Base-by-base conservation (phyloP, 2,888 invertebrate species). In the Lymantria dispar region DNA sequence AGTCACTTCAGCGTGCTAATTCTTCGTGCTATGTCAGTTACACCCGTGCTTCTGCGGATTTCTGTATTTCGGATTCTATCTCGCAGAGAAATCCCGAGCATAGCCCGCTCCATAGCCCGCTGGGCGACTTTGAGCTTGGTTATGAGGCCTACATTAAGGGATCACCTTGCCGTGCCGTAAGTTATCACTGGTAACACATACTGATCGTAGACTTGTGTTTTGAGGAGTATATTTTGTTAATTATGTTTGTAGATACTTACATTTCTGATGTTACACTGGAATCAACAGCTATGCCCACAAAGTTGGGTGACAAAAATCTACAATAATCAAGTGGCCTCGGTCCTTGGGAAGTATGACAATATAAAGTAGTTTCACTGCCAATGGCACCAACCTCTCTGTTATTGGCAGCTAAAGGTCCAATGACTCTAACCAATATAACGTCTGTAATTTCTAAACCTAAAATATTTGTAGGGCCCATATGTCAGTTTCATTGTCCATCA, bases 401-500 rank as follows among this genome's bases (percentile, higher is more conserved):
- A 47, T 76, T 70, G 0, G 90, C 88, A 1, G 90, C 87, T 7
- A 92, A 48, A 1, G 88, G 78, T 5, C 92, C 92, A 0, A 90
- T 85, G 1, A 92, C 86, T 52, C 87, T 70, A 0, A 92, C 84
- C 10, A 67, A 49, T 0, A 92, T 64, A 13, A 56, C 43, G 10
- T 86, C 80, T 0, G 74, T 81, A 0, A 79, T 8, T 70, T 92
- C 92, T 0, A 87, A 40, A 0, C 88, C 88, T 7, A 80, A 49
- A 31, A 69, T 63, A 8, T 76, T 64, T 12, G 68, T 68, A 0
- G 82, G 80, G 0, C 92, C 92, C 87, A 92, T 91, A 52, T 92
- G 89, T 50, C 92, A 92, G 1, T 74, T 78, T 92, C 92, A 92
- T 15, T 58, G 54, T 0, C 92, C 92, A 1, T 70, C 72, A 36